phyloP scores from a whole-genome alignment of 1,140 invertebrate genomes.

The Orchesella cincta region DNA sequence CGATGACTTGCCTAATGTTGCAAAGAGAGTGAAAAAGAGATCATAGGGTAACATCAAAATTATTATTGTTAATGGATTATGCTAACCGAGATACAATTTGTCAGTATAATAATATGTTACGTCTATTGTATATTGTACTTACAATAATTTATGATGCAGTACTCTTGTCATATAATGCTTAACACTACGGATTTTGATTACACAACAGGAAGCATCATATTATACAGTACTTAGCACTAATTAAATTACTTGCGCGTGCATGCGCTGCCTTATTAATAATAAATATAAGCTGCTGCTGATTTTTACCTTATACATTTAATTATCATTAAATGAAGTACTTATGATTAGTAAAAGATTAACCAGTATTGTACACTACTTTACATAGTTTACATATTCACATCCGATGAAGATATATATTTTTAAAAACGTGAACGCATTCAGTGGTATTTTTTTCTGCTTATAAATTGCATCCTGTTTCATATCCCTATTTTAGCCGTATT shows the following conservation, averaged over 20 bases:
- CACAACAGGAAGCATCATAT: too few relatives aligned
- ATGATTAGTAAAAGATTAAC: background rate
- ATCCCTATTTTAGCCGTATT: background rate
- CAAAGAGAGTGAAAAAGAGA: background rate
- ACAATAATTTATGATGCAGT: too few relatives aligned
- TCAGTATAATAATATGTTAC: background rate
- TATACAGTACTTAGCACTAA: background rate
- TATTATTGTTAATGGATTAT: too few relatives aligned
- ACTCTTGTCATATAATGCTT: too few relatives aligned
- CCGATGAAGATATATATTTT: background rate
- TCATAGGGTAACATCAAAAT: constrained; percentile 6
- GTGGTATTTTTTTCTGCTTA: background rate
- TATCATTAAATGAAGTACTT: background rate
- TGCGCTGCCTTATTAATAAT: background rate
- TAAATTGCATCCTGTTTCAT: background rate
- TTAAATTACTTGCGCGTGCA: background rate
- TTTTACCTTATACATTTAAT: too few relatives aligned
- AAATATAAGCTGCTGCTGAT: background rate
- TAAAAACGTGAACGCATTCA: background rate
- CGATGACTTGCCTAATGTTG: too few relatives aligned
- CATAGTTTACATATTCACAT: background rate
- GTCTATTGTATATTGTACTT: too few relatives aligned
- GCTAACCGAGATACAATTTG: background rate
- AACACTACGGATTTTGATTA: too few relatives aligned
- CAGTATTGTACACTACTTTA: background rate